A percentile compares a stretch with the other conserved stretches of the same genome.
Evolutionary conservation across 2,797 vertebrate genomes (phyloP).

Genomic region (Alosa sapidissima): DNA sequence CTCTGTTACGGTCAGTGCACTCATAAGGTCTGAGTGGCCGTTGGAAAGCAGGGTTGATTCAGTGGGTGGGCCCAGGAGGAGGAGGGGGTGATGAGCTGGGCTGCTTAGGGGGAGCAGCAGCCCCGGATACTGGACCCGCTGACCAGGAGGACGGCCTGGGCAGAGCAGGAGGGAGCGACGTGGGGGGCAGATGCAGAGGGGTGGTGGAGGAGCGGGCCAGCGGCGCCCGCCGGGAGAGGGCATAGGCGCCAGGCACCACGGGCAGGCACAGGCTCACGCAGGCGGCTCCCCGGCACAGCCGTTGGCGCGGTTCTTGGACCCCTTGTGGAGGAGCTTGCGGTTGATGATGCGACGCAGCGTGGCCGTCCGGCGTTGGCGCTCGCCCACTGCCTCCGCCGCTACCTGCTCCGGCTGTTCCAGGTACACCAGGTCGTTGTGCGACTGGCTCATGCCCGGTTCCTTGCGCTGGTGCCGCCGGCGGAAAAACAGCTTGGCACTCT

Average conservation of each 20-base stretch:
- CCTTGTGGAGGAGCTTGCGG: conserved; percentile 82
- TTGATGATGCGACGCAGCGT: conserved; percentile 84
- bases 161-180: neutral
- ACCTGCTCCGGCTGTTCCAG: conserved; percentile 77
- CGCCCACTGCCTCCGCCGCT: conserved; percentile 50
- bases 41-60: neutral
- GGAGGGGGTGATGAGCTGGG: neutral
- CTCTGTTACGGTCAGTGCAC: neutral
- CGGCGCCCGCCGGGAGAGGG: neutral
- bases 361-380: conserved; percentile 76
- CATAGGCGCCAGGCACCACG: neutral
- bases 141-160: conserved; percentile 4
- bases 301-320: conserved; percentile 76
- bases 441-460: conserved; percentile 96
- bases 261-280: conserved; percentile 54
- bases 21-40: neutral
- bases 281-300: conserved; percentile 72
- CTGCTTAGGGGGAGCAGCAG: neutral
- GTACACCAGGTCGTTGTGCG: conserved; percentile 93
- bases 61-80: neutral
- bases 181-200: neutral
- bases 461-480: conserved; percentile 90
- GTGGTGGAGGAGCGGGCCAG: neutral
- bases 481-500: conserved; percentile 93
- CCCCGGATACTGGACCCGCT: neutral